Percentiles rank a stretch among this genome's conserved stretches.
These are phyloP conservation scores for Sisor rabdophorus DNA, from an alignment of 2,113 vertebrate species.

Conservation along the genomic window DNA sequence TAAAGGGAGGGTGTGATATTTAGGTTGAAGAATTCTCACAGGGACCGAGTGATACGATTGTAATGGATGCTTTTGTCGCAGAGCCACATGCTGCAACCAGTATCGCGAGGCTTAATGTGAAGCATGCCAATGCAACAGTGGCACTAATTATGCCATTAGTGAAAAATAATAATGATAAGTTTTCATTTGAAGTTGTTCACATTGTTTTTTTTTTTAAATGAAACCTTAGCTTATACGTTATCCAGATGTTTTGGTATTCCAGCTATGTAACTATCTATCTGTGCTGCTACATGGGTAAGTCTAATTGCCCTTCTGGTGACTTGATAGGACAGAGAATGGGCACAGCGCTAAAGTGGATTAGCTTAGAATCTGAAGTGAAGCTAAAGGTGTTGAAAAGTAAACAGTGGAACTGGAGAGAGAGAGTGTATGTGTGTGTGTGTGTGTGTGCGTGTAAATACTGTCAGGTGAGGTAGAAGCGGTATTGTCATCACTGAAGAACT, in stretches of 20 bases:
- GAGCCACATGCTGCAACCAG: conserved; percentile 31
- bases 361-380: conserved; percentile 57
- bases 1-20: conserved; percentile 54
- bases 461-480: conserved; percentile 66
- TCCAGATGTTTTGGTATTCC: no score
- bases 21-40: conserved; percentile 63
- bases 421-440: conserved; percentile 58
- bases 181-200: not conserved
- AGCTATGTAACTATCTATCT: no score
- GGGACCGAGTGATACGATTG: conserved; percentile 56
- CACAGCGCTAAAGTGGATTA: conserved; percentile 18
- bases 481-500: conserved; percentile 76
- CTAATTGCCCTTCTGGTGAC: no score
- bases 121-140: not conserved
- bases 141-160: not conserved
- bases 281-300: no score
- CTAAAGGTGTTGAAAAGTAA: conserved; percentile 67
- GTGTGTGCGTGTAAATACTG: conserved; percentile 52
- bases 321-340: not conserved
- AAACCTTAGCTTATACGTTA: no score
- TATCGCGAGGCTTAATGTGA: conserved; percentile 4
- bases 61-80: conserved; percentile 41
- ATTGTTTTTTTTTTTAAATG: no score
- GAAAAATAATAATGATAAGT: conserved; percentile 13
- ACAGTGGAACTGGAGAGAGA: conserved; percentile 32